Percentiles rank a stretch among this genome's conserved stretches.
phyloP scores from a whole-genome alignment of 2,888 invertebrate species.

The Heliconius ismenius region DNA sequence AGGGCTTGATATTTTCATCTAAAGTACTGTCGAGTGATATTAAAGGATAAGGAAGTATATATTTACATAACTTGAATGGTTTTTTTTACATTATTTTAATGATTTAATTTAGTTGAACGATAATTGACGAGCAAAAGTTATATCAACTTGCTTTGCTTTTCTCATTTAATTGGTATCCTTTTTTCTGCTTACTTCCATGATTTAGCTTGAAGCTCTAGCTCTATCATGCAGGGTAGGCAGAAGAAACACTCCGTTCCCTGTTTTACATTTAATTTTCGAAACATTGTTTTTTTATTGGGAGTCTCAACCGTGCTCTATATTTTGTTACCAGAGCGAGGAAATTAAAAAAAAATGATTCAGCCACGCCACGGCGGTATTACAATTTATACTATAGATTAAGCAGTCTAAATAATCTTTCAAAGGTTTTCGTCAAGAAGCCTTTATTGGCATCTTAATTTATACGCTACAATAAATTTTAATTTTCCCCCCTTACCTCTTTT shows the following conservation, averaged over 20 bases:
- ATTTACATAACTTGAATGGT: too few species aligned
- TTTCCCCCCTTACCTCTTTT: background rate
- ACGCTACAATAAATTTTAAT: background rate
- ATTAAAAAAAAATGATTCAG: too few species aligned
- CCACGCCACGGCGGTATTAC: background rate
- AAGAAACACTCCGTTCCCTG: background rate
- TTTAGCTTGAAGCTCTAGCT: too few species aligned
- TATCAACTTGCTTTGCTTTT: background rate
- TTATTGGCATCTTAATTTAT: conserved; percentile 8
- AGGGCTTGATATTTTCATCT: background rate
- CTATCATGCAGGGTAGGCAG: background rate
- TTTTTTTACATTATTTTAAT: background rate
- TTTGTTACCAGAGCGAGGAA: background rate
- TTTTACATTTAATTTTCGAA: too few species aligned
- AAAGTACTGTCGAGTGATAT: background rate
- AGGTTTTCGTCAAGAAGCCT: background rate
- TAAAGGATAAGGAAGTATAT: background rate
- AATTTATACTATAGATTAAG: background rate
- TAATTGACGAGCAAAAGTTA: background rate
- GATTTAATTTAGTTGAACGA: background rate
- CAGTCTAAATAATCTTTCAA: background rate
- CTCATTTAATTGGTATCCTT: background rate
- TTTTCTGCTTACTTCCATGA: background rate
- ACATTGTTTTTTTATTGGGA: background rate
- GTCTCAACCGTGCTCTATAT: background rate